These are phyloP conservation scores for Palythoa heliodiscus DNA, from an alignment of 92 coral and sea anemone species.

Conservation along the genomic window DNA sequence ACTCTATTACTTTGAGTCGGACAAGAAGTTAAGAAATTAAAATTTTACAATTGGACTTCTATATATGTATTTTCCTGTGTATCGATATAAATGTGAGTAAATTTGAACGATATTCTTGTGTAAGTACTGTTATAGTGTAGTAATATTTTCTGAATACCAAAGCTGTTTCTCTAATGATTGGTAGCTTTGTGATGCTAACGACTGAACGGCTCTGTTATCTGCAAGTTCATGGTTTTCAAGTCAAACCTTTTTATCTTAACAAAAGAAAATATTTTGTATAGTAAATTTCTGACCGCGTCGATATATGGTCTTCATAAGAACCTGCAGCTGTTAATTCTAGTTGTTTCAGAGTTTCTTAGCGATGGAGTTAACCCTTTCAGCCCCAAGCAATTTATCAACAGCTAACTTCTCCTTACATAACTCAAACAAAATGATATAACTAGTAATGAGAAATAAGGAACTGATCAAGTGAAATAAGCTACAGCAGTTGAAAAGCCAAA, in stretches of 20 bases:
- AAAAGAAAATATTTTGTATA: background rate
- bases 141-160: slow-evolving; percentile 8
- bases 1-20: slow-evolving; percentile 37
- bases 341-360: background rate
- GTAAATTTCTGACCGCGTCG: slow-evolving; percentile 4
- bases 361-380: too few relatives aligned
- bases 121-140: background rate
- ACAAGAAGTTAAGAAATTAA: slow-evolving; percentile 45
- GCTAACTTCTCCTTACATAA: too few relatives aligned
- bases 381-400: too few relatives aligned
- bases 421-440: too few relatives aligned
- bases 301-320: background rate
- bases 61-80: slow-evolving; percentile 28
- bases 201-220: background rate
- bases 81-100: slow-evolving; percentile 21
- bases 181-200: background rate
- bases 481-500: too few relatives aligned
- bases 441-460: too few relatives aligned
- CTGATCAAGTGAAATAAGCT: too few relatives aligned
- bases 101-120: background rate
- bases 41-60: slow-evolving; percentile 50
- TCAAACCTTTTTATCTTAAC: background rate
- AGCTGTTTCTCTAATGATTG: background rate
- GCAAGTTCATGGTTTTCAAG: background rate
- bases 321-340: background rate